These are phyloP conservation scores for Poliocrania exsul DNA, from an alignment of 2,797 vertebrate species.

Conservation along the genomic window DNA sequence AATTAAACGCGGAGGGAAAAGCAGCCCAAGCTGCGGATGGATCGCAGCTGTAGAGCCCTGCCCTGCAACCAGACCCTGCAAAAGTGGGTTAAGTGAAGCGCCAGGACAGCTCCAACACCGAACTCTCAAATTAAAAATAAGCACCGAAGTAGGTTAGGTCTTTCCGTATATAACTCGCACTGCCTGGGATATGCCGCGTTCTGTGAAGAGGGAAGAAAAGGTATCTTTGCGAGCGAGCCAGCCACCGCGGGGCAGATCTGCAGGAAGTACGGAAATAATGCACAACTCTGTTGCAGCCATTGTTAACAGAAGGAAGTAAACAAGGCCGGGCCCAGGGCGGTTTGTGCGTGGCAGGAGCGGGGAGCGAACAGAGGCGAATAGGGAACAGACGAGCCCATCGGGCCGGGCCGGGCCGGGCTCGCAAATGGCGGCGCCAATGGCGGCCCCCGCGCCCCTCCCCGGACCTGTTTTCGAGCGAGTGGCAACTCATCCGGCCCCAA, in stretches of 20 bases:
- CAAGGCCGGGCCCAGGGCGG: not conserved
- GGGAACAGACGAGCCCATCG: not conserved
- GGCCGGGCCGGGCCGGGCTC: not conserved
- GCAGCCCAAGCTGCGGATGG: not conserved
- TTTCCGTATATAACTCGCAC: not conserved
- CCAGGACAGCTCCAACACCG: not conserved
- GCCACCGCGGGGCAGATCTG: not conserved
- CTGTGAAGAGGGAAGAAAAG: not conserved
- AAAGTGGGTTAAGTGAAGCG: not conserved
- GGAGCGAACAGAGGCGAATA: too few species aligned
- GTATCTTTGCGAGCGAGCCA: not conserved
- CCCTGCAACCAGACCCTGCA: not conserved
- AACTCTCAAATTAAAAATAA: not conserved
- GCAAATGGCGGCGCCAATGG: constrained; percentile 72
- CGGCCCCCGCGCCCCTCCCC: constrained; percentile 47
- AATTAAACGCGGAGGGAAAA: not conserved
- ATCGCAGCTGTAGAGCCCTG: not conserved
- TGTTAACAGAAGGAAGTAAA: constrained; percentile 41
- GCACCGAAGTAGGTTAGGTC: not conserved
- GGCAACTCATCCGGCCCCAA: constrained; percentile 73
- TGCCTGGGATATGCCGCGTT: not conserved
- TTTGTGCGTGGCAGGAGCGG: not conserved
- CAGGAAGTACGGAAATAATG: constrained; percentile 11
- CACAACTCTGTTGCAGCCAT: not conserved
- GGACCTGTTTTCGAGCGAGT: constrained; percentile 29